Percentiles rank a stretch among this genome's conserved stretches.
Conservation (phyloP, 2,113 vertebrate species). For the Phaetusa simplex region DNA sequence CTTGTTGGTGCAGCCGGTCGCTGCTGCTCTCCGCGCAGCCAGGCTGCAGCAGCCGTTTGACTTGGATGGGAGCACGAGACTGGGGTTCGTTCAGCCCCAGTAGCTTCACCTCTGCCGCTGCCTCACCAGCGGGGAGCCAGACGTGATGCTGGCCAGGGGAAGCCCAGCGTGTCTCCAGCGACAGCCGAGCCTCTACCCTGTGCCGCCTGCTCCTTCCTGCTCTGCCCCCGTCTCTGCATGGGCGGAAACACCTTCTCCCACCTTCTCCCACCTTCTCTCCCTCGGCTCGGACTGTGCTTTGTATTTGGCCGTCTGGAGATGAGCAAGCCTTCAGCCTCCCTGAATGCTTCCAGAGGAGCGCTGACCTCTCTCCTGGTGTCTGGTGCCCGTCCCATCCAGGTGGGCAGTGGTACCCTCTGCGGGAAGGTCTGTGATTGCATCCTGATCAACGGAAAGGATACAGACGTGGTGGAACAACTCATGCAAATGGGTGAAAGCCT, state of each 20-base stretch:
- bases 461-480: rapidly evolving
- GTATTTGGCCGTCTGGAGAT: not conserved
- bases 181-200: not conserved
- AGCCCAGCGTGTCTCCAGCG: rapidly evolving
- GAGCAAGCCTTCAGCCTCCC: not conserved
- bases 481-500: not conserved
- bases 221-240: not conserved
- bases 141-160: not conserved
- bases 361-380: not conserved
- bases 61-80: not conserved
- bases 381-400: not conserved
- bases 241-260: not conserved
- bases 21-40: not conserved
- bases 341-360: too few species aligned
- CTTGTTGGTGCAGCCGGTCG: not conserved
- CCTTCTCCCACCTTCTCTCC: not conserved
- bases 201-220: not conserved
- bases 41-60: not conserved
- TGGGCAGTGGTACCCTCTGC: not conserved
- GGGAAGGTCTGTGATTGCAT: not conserved
- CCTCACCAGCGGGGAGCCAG: not conserved
- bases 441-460: not conserved
- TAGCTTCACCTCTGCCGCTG: not conserved
- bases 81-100: not conserved
- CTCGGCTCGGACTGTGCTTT: not conserved